These are phyloP conservation scores for Rhegmatorhina hoffmannsi DNA, from an alignment of 2,113 vertebrate genomes.

Conservation along the genomic window DNA sequence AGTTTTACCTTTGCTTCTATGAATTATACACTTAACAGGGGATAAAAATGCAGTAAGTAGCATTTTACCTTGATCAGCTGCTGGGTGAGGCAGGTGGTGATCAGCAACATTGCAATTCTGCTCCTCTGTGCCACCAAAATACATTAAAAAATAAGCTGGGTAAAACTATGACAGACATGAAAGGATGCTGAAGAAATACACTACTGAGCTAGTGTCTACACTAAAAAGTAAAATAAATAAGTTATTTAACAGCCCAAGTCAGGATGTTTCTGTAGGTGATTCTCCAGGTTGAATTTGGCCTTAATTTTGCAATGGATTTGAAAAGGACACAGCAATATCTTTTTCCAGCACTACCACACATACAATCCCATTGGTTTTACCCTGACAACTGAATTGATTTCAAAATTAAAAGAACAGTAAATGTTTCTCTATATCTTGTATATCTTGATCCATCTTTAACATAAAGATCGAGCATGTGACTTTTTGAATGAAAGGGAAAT, in stretches of 20 bases:
- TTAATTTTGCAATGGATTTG: not conserved
- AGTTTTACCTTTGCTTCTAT: not conserved
- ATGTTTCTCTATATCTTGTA: not conserved
- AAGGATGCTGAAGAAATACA: not conserved
- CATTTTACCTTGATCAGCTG: conserved; percentile 5
- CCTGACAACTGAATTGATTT: not conserved
- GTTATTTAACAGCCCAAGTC: not conserved
- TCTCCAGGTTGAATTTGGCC: not conserved
- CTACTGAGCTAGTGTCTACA: not conserved
- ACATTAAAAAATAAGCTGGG: not conserved
- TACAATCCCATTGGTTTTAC: not conserved
- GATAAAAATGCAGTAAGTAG: not conserved
- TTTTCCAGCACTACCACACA: not conserved
- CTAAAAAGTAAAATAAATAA: not conserved
- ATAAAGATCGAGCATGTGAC: not conserved
- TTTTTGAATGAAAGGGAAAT: not conserved
- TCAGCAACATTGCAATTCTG: conserved; percentile 33
- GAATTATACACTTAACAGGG: not conserved
- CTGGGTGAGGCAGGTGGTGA: conserved; percentile 19
- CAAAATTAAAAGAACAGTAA: not conserved
- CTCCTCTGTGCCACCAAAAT: not conserved
- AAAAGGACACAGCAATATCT: not conserved
- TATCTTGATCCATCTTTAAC: not conserved
- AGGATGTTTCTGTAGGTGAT: not conserved
- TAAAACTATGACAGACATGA: not conserved